Conservation (phyloP, 2,113 vertebrate species). For the Ochotona princeps region DNA sequence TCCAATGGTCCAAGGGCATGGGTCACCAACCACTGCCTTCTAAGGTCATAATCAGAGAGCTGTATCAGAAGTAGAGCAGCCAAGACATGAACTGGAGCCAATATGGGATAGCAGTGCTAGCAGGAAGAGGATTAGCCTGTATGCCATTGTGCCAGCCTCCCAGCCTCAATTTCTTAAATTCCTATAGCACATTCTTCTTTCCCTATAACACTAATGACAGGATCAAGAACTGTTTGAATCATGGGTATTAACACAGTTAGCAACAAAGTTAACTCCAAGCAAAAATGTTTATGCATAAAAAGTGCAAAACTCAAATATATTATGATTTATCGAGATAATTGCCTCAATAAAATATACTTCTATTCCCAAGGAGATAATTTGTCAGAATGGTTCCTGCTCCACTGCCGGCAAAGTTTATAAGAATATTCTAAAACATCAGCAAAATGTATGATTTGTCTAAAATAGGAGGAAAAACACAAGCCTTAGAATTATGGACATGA, state of each 20-base stretch:
- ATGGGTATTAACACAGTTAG: neutral
- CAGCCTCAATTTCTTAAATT: neutral
- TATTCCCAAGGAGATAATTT: neutral
- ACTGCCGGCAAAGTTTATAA: slow-evolving; percentile 25
- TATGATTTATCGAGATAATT: slow-evolving; percentile 47
- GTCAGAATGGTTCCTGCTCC: neutral
- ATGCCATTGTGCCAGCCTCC: no score
- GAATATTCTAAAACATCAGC: neutral
- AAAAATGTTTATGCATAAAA: slow-evolving; percentile 62
- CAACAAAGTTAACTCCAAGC: slow-evolving; percentile 18
- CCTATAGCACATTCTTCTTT: neutral
- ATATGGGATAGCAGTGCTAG: no score
- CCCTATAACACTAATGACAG: neutral
- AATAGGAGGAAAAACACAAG: neutral
- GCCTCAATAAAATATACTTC: slow-evolving; percentile 50
- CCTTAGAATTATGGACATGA: neutral
- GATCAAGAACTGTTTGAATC: slow-evolving; percentile 6
- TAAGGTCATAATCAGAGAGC: no score
- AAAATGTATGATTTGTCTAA: slow-evolving; percentile 10
- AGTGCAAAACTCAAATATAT: slow-evolving; percentile 18
- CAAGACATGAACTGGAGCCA: no score
- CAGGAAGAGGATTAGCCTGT: no score
- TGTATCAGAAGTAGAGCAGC: no score
- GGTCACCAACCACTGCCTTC: no score
- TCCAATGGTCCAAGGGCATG: no score